Evolutionary conservation across 2,113 vertebrate genomes (phyloP), one percentile per base, ranked within the genome.

Genomic region (Pseudonaja textilis): DNA sequence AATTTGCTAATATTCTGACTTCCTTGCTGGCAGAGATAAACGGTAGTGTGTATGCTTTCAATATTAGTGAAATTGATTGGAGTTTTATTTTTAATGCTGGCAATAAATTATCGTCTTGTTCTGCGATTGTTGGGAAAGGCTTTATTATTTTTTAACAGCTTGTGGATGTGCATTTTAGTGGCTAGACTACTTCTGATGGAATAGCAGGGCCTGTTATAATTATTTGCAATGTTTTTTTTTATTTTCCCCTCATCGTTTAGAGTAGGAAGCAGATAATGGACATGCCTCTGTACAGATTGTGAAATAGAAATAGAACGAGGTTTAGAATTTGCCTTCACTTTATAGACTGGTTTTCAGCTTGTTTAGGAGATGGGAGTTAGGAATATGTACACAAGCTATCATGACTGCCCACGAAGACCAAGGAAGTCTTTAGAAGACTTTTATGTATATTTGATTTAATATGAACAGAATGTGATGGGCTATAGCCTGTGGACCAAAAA

Each of bases 21-120:
- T 57, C 88, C 45, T 95, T 10, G 3, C 92, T 91, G 89, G 52
- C 88, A 2, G 1, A 52, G 56, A 45, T 56, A 47, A 74, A 85
- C 52, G 88, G 23, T 85, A 57, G n/a, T 55, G 10, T 42, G 18
- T 42, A 81, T 25, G 10, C 85, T 87, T 93, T 88, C 57, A 87
- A 85, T 61, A 50, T 89, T 94, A 89, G 85, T 90, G 94, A 81
- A 94, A 94, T 95, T 94, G 57, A 95, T 94, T 94, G 92, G 26
- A 52, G n/a, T 95, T 95, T 91, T 59, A 91, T 57, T 50, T 29
- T 47, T 54, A 50, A 85, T 91, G 64, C 90, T 92, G 39, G 23
- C 56, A 85, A 74, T 92, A 93, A 89, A 50, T 42, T 45, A 89
- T 59, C 94, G 91, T 85, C 18, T 90, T 94, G 93, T 39, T 81